These are phyloP conservation scores for Trogon melanurus DNA, from an alignment of 2,113 vertebrate genomes.

Conservation along the genomic window DNA sequence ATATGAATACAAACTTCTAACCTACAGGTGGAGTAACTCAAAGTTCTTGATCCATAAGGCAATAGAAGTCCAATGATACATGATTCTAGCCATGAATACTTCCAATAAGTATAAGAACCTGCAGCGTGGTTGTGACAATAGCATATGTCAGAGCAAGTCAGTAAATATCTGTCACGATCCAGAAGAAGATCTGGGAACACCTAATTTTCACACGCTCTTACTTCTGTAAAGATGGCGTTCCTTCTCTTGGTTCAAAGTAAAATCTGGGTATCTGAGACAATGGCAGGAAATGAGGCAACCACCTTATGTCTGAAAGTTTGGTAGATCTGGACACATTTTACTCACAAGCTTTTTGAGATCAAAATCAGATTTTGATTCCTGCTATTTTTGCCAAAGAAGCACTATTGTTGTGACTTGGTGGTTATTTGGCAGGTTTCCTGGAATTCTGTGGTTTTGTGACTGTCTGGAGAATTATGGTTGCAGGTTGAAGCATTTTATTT, in stretches of 20 bases:
- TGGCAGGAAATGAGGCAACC: neutral
- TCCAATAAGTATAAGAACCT: neutral
- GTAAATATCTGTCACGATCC: neutral
- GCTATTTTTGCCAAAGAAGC: neutral
- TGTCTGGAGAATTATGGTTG: neutral
- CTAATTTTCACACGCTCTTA: neutral
- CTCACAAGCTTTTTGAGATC: neutral
- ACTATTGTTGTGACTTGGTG: neutral
- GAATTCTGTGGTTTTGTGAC: neutral
- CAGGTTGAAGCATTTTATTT: neutral
- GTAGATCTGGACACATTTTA: neutral
- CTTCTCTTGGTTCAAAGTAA: neutral
- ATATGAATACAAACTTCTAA: neutral
- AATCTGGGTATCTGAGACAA: neutral
- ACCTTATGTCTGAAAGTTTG: neutral
- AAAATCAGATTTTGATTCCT: neutral
- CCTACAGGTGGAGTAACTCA: neutral
- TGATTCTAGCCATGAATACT: neutral
- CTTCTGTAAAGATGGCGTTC: neutral
- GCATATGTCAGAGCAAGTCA: fast-evolving
- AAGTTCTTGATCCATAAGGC: neutral
- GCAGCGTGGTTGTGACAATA: neutral
- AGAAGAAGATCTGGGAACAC: neutral
- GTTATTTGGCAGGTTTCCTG: neutral
- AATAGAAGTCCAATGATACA: neutral